Conservation (phyloP, 2,888 invertebrate genomes). For the Tachina grossa region DNA sequence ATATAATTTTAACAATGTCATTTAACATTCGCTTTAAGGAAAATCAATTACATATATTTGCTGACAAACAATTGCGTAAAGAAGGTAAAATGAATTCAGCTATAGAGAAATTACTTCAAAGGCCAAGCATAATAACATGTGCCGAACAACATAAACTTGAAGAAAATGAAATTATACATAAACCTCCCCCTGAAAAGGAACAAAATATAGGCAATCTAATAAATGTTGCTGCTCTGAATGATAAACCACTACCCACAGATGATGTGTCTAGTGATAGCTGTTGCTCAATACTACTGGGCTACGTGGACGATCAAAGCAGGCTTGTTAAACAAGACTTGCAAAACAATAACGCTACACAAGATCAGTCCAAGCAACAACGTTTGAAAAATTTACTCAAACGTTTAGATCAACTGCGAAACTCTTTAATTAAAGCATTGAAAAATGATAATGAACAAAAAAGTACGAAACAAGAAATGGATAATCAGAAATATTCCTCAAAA, state of each 20-base stretch:
- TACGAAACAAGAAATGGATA: neutral
- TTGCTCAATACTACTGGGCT: constrained; percentile 79
- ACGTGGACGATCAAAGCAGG: constrained; percentile 80
- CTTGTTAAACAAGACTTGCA: constrained; percentile 78
- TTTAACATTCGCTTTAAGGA: constrained; percentile 73
- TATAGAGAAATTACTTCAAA: constrained; percentile 82
- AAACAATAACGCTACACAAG: constrained; percentile 67
- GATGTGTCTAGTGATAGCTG: constrained; percentile 78
- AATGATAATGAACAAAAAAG: constrained; percentile 64
- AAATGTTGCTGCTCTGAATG: constrained; percentile 74
- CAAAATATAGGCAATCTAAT: constrained; percentile 57
- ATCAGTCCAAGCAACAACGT: constrained; percentile 74
- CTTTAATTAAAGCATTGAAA: constrained; percentile 77
- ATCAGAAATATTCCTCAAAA: constrained; percentile 9
- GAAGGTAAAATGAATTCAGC: constrained; percentile 84
- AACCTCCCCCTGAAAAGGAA: neutral
- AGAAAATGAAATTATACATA: neutral
- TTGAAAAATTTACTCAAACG: constrained; percentile 76
- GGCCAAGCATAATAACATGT: constrained; percentile 81
- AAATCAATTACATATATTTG: constrained; percentile 76
- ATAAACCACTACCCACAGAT: constrained; percentile 20
- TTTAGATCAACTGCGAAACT: constrained; percentile 77
- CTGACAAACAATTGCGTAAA: constrained; percentile 81
- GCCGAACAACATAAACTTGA: constrained; percentile 74
- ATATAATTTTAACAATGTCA: neutral